phyloP scores from a whole-genome alignment of 2,113 vertebrate species.

The Halichoerus grypus region DNA sequence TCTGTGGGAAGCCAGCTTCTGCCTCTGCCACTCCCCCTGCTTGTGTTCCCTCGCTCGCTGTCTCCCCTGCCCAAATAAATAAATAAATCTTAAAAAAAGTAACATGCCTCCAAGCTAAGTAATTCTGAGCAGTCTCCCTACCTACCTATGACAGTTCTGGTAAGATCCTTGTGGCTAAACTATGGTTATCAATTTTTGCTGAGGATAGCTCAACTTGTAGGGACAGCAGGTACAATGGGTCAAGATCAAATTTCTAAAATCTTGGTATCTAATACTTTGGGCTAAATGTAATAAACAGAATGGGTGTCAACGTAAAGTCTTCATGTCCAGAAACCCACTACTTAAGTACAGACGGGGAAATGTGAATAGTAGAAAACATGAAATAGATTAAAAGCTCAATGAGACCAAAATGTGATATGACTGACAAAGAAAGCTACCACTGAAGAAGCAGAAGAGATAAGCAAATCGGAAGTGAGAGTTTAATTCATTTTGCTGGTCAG shows the following conservation, averaged over 20 bases:
- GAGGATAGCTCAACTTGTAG: not conserved
- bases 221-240: not conserved
- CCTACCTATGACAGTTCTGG: not conserved
- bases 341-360: not conserved
- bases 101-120: not conserved
- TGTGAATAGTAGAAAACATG: not conserved
- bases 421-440: not conserved
- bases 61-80: too few species aligned
- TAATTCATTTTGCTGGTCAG: not conserved
- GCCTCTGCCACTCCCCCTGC: too few species aligned
- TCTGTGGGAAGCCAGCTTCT: too few species aligned
- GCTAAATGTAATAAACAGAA: not conserved
- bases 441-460: not conserved
- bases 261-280: not conserved
- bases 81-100: too few species aligned
- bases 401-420: not conserved
- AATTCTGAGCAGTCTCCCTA: not conserved
- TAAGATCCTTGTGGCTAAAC: not conserved
- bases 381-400: constrained; percentile 35
- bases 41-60: too few species aligned
- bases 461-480: not conserved
- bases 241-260: not conserved
- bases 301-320: not conserved
- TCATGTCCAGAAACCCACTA: not conserved
- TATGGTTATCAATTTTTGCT: not conserved